Evolutionary conservation across 1,140 invertebrate species (phyloP).

Genomic region (Prorops nasuta): DNA sequence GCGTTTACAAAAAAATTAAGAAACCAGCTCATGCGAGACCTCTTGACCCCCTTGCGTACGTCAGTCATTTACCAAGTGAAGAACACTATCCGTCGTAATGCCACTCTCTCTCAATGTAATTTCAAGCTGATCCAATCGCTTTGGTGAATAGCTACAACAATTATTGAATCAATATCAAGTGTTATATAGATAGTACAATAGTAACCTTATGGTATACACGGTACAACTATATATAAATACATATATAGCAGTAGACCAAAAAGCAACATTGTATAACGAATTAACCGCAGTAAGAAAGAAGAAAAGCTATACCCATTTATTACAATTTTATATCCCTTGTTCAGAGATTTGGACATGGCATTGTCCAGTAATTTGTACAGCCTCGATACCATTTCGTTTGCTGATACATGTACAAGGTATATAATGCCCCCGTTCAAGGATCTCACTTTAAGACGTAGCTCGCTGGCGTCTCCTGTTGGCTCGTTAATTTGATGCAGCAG

Average conservation of each 20-base stretch:
- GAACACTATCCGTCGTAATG: slow-evolving; percentile 42
- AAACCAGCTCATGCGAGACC: too few relatives aligned
- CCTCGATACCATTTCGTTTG: slow-evolving; percentile 36
- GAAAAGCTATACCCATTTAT: slow-evolving; percentile 39
- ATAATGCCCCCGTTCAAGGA: slow-evolving; percentile 44
- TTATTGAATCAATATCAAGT: background rate
- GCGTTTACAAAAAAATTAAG: too few relatives aligned
- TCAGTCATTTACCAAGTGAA: slow-evolving; percentile 43
- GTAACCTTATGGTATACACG: background rate
- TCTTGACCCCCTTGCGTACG: too few relatives aligned
- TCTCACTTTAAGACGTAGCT: slow-evolving; percentile 47
- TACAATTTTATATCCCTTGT: slow-evolving; percentile 40
- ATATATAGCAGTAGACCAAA: background rate
- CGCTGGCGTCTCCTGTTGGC: slow-evolving; percentile 29
- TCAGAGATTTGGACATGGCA: slow-evolving; percentile 24
- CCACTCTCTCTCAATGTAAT: slow-evolving; percentile 35
- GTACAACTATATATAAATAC: background rate
- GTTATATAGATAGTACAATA: background rate
- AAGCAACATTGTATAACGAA: background rate
- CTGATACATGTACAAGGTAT: slow-evolving; percentile 41
- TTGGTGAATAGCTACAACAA: slow-evolving; percentile 33
- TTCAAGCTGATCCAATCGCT: slow-evolving; percentile 31
- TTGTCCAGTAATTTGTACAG: slow-evolving; percentile 45
- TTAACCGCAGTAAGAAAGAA: background rate
- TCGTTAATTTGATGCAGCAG: slow-evolving; percentile 41